Evolutionary conservation across 2,888 invertebrate genomes (phyloP), one percentile per base, ranked within the genome.

Genomic region (Orchesella flavescens): DNA sequence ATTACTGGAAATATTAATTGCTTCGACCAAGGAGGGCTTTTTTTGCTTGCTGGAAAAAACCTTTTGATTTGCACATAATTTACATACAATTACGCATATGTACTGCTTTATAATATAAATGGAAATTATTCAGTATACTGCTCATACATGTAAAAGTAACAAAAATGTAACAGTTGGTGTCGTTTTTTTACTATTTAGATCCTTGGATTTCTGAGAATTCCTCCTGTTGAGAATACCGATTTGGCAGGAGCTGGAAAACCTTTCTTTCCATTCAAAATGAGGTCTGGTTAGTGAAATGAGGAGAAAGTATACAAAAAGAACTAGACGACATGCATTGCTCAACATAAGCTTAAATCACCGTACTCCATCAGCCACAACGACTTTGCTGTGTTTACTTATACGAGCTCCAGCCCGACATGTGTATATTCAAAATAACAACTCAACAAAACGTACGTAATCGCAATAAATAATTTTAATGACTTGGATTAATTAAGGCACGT

Each of bases 401-500:
- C n/a, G n/a, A n/a, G n/a, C n/a, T n/a, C 2, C 34, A 34, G 34
- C 34, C 34, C 34, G 34, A 34, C 34, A 34, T 34, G 34, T 34
- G 34, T 34, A 34, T 34, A 34, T 34, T 34, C 43, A 68, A 66
- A 46, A 53, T 43, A 53, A 46, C 55, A 71, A 55, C 55, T 55
- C 78, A 79, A 49, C 77, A 71, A 59, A 65, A 71, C 23, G 72
- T 71, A 63, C 53, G 73, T 73, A 72, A 79, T 72, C 65, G 63
- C 72, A 19, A 83, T 83, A 83, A 83, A 77, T 83, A 83, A 83
- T 71, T 61, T 59, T 83, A 83, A 83, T 76, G 75, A 72, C 77
- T 72, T 63, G 76, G 83, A 83, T 83, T 83, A 83, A 83, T 83
- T 76, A 77, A 83, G 57, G 77, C 75, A 82, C 82, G 82, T 82